These are phyloP conservation scores for Canis aureus DNA, from an alignment of 2,113 vertebrate genomes.

Conservation along the genomic window DNA sequence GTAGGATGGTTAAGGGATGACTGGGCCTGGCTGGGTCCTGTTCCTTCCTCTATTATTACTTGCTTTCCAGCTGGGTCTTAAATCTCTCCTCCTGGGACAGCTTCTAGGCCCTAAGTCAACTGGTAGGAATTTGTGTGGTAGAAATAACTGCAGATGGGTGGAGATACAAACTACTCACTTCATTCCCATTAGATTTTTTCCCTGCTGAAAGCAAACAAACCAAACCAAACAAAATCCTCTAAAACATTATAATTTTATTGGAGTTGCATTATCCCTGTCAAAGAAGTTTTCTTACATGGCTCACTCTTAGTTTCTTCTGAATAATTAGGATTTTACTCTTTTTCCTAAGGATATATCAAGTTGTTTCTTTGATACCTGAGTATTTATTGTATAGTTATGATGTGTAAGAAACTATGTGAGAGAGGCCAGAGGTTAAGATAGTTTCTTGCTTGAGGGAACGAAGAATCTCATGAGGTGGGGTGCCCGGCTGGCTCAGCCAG, in stretches of 20 bases:
- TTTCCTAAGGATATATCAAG: neutral
- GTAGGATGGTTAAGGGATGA: neutral
- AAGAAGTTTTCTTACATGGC: neutral
- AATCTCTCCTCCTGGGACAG: neutral
- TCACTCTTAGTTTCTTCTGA: constrained; percentile 8
- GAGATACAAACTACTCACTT: neutral
- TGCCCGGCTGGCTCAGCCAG: neutral
- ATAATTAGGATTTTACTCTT: neutral
- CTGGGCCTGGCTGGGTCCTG: too few relatives aligned
- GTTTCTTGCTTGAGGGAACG: neutral
- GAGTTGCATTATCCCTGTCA: neutral
- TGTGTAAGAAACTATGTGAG: neutral
- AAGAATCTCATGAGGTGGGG: neutral
- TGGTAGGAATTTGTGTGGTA: neutral
- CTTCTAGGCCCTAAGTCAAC: neutral
- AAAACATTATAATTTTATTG: neutral
- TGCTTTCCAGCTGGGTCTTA: neutral
- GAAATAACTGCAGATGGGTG: neutral
- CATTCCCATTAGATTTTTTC: neutral
- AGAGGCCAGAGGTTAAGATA: neutral
- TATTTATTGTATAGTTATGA: neutral
- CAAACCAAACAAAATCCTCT: neutral
- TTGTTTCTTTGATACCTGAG: neutral
- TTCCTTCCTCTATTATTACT: neutral
- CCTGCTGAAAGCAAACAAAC: neutral